Percentiles rank a stretch among this genome's conserved stretches.
Conservation (phyloP, 2,797 vertebrate species). For the Pangasius djambal region DNA sequence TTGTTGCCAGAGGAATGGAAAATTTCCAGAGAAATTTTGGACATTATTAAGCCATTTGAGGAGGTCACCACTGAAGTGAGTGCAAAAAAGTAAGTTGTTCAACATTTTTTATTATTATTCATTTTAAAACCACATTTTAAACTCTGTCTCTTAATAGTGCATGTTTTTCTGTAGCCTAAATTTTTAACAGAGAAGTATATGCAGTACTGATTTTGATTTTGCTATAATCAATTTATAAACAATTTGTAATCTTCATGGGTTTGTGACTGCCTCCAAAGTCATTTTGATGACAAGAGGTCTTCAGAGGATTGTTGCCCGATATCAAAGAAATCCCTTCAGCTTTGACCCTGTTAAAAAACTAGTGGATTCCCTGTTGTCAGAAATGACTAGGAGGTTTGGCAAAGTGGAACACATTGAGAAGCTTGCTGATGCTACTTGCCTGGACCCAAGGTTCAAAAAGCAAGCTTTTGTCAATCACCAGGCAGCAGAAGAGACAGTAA, state of each 20-base stretch:
- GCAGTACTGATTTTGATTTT: neutral
- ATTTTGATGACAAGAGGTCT: neutral
- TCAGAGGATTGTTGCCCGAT: neutral
- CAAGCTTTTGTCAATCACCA: neutral
- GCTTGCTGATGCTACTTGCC: slow-evolving; percentile 31
- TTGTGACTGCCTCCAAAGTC: slow-evolving; percentile 26
- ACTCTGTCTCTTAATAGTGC: neutral
- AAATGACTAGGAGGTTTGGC: slow-evolving; percentile 24
- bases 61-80: no score
- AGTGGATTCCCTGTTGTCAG: slow-evolving; percentile 20
- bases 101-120: no score
- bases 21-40: no score
- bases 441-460: slow-evolving; percentile 25
- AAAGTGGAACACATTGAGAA: slow-evolving; percentile 22
- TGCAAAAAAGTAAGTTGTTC: no score
- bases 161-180: neutral
- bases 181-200: slow-evolving; percentile 21
- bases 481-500: slow-evolving; percentile 17
- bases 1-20: no score
- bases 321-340: slow-evolving; percentile 18
- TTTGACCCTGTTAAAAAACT: slow-evolving; percentile 1
- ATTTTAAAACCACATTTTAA: no score
- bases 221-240: neutral
- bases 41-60: no score
- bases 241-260: slow-evolving; percentile 9